Evolutionary conservation across 2,797 vertebrate genomes (phyloP).

Genomic region (Sarcophilus harrisii): DNA sequence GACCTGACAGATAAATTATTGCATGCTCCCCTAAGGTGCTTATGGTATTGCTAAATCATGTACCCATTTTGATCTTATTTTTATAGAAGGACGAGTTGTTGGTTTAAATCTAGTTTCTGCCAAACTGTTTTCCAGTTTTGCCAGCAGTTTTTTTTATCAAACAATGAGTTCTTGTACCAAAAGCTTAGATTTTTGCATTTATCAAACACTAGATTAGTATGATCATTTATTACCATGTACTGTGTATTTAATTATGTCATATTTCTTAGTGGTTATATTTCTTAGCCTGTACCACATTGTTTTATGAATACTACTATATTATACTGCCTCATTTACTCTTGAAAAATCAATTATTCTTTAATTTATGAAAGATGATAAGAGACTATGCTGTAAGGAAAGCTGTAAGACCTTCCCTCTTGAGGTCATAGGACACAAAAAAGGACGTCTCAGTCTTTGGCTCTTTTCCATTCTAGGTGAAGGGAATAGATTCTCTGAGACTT

Average conservation of each 20-base stretch:
- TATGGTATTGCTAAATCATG: not conserved
- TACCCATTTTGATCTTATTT: not conserved
- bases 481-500: not conserved
- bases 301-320: not conserved
- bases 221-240: not conserved
- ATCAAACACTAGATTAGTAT: not conserved
- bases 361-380: not conserved
- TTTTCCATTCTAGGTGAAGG: not conserved
- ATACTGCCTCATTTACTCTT: not conserved
- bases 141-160: not conserved
- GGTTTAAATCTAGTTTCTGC: not conserved
- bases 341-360: not conserved
- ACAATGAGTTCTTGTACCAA: not conserved
- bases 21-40: not conserved
- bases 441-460: not conserved
- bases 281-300: not conserved
- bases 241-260: not conserved
- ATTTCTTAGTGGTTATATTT: no score
- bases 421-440: not conserved
- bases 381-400: not conserved
- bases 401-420: not conserved
- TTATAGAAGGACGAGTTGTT: not conserved
- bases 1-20: not conserved
- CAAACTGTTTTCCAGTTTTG: not conserved
- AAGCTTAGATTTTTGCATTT: not conserved